Evolutionary conservation across 2,797 vertebrate species (phyloP).

Genomic region (Periophthalmus magnuspinnatus): DNA sequence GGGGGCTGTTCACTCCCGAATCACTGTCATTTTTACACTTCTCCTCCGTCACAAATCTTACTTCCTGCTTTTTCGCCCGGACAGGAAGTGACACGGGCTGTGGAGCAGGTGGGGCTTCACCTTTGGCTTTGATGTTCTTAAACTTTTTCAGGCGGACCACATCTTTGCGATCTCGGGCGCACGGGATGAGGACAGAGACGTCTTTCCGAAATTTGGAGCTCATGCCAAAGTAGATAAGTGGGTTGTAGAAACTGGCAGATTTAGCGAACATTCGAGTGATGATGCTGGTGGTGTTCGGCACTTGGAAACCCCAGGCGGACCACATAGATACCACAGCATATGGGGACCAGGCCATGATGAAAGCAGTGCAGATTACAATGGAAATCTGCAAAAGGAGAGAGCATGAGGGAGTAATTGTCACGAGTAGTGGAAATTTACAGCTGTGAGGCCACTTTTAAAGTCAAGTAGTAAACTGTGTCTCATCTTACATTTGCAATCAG

Average conservation of each 20-base stretch:
- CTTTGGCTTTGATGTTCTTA: slow-evolving; percentile 77
- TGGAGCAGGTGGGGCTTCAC: slow-evolving; percentile 34
- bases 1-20: slow-evolving; percentile 73
- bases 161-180: slow-evolving; percentile 71
- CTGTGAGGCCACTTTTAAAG: slow-evolving; percentile 11
- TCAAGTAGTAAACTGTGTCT: slow-evolving; percentile 20
- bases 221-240: slow-evolving; percentile 89
- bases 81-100: slow-evolving; percentile 22
- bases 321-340: slow-evolving; percentile 93
- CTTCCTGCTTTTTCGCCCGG: slow-evolving; percentile 29
- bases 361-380: slow-evolving; percentile 85
- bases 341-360: slow-evolving; percentile 89
- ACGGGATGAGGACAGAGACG: slow-evolving; percentile 76
- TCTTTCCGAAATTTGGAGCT: slow-evolving; percentile 86
- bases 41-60: slow-evolving; percentile 31
- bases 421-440: slow-evolving; percentile 23
- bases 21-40: slow-evolving; percentile 58
- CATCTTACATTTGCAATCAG: slow-evolving; percentile 20
- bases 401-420: slow-evolving; percentile 48
- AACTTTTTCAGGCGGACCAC: slow-evolving; percentile 80
- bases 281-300: slow-evolving; percentile 86
- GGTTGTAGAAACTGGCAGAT: slow-evolving; percentile 89
- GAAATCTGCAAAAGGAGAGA: slow-evolving; percentile 75
- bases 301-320: slow-evolving; percentile 83
- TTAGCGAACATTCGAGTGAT: slow-evolving; percentile 86